phyloP scores from a whole-genome alignment of 2,113 vertebrate species.

The Tinamus guttatus region DNA sequence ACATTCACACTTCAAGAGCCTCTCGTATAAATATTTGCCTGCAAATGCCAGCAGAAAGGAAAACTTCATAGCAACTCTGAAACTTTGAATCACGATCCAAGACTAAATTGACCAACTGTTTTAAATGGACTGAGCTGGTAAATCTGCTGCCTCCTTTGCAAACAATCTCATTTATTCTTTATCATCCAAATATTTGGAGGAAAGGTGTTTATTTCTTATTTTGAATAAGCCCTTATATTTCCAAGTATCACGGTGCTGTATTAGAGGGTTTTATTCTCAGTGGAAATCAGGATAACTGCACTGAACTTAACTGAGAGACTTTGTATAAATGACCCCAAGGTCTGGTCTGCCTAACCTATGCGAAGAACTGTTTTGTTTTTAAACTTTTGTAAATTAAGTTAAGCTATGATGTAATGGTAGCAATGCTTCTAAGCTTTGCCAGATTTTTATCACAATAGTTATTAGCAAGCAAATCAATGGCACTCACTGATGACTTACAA shows the following conservation, averaged over 20 bases:
- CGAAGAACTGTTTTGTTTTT: slow-evolving; percentile 36
- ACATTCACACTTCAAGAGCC: slow-evolving; percentile 41
- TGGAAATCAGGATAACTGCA: not conserved
- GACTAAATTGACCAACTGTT: slow-evolving; percentile 3
- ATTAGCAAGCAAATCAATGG: slow-evolving; percentile 29
- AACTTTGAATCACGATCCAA: slow-evolving; percentile 24
- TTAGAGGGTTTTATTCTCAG: not conserved
- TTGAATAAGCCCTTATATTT: not conserved
- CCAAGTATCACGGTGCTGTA: not conserved
- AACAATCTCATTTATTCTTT: slow-evolving; percentile 19
- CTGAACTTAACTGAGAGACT: not conserved
- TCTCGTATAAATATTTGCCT: slow-evolving; percentile 64
- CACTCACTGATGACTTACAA: not conserved
- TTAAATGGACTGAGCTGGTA: not conserved
- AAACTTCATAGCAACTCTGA: slow-evolving; percentile 13
- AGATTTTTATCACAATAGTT: not conserved
- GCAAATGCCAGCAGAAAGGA: slow-evolving; percentile 33
- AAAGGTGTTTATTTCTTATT: not conserved
- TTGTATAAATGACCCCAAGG: not conserved
- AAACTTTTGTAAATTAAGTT: slow-evolving; percentile 27
- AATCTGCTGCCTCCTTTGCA: slow-evolving; percentile 19
- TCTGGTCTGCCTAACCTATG: not conserved
- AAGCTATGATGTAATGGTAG: slow-evolving; percentile 20
- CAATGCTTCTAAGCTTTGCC: slow-evolving; percentile 28
- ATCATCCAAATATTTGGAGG: not conserved